Conservation (phyloP, 2,113 vertebrate genomes). For the Emydocephalus ijimae region DNA sequence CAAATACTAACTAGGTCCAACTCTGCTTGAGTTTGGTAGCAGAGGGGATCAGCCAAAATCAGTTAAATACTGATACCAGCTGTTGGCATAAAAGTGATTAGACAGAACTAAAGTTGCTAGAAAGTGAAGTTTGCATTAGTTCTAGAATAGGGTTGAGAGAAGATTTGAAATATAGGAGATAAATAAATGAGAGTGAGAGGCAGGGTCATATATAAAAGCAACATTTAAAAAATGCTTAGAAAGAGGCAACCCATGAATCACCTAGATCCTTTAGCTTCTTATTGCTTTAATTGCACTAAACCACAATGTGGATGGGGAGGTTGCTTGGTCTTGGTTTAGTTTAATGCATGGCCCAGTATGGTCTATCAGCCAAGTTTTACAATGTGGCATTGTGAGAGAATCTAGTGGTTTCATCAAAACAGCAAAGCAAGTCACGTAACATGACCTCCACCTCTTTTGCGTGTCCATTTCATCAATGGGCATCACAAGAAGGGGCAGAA, state of each 20-base stretch:
- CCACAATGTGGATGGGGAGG: background rate
- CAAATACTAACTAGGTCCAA: background rate
- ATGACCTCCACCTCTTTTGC: background rate
- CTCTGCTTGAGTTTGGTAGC: background rate
- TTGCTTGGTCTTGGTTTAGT: background rate
- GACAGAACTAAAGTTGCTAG: background rate
- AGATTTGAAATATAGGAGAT: background rate
- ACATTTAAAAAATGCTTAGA: no score
- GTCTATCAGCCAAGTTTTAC: background rate
- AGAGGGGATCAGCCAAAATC: background rate
- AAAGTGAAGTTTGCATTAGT: background rate
- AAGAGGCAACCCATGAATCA: background rate
- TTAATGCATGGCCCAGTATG: background rate
- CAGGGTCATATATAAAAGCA: background rate
- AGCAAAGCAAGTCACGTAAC: background rate
- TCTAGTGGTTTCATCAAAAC: background rate
- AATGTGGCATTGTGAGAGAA: background rate
- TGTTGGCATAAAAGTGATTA: background rate
- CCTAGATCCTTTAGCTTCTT: constrained; percentile 46
- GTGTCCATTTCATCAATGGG: background rate
- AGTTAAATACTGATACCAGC: background rate
- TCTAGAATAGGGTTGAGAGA: background rate
- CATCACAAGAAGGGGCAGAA: background rate
- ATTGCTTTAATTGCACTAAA: constrained; percentile 14
- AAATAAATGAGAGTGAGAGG: background rate